Base-by-base conservation (phyloP, 2,888 invertebrate species). In the Polydrusus tereticollis region DNA sequence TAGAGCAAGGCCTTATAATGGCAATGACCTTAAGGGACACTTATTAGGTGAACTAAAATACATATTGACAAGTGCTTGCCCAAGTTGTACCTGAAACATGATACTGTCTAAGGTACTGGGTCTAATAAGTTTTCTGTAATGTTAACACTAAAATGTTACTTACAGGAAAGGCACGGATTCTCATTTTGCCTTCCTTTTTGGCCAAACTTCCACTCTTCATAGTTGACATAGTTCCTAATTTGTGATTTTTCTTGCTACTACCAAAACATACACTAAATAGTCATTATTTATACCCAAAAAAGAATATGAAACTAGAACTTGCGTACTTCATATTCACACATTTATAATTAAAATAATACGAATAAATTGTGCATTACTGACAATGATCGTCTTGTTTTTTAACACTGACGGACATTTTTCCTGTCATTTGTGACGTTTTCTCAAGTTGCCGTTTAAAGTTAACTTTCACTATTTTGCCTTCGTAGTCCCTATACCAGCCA, bases 81-180 rank as follows among this genome's bases (percentile, higher is more conserved):
- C n/a, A n/a, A n/a, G n/a, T n/a, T n/a, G n/a, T n/a, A 33, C n/a
- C 21, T 62, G 64, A 64, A 72, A 67, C 57, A 29, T 38, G 41
- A 68, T 59, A 18, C 33, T 33, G 57, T 21, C n/a, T 58, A 3
- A 57, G 7, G 16, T 55, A 2, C 29, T 57, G 7, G 57, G 29
- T 2, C 14, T 52, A 58, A 66, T 23, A 16, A 55, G 2, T 29
- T 38, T 38, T 55, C 16, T 29, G n/a, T 6, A n/a, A 29, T 16
- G 4, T 29, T 16, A 57, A 21, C 5, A 1, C 2, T 29, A n/a
- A 26, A 45, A 47, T n/a, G 33, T 18, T 41, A 91, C 96, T 96
- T 89, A 98, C 97, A 86, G 98, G 97, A 88, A 98, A 98, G 80
- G 98, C 97, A 87, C 97, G 91, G 85, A 98, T 98, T 85, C 98